Conservation (phyloP, 2,888 invertebrate species). For the Drosophila limbata region DNA sequence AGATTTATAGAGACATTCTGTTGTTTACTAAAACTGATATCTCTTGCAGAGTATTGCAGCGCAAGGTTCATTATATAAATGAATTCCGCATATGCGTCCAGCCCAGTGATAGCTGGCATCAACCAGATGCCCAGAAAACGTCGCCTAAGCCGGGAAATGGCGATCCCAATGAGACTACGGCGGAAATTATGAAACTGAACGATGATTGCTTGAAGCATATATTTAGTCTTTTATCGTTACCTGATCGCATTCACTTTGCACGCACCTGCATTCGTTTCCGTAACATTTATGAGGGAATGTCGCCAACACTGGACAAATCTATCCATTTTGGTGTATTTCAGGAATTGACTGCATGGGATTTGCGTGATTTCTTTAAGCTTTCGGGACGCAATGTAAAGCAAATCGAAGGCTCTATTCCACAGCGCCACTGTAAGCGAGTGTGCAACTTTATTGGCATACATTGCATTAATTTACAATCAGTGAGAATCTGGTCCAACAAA, state of each 20-base stretch:
- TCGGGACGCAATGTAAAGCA: conserved; percentile 38
- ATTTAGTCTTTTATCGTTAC: conserved; percentile 21
- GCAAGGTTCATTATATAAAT: conserved; percentile 29
- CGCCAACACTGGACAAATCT: conserved; percentile 36
- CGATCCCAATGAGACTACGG: not conserved
- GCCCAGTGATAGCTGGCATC: conserved; percentile 67
- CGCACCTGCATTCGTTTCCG: conserved; percentile 64
- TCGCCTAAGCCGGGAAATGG: not conserved
- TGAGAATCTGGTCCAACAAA: conserved; percentile 19
- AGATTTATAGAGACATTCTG: not conserved
- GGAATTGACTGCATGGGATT: conserved; percentile 62
- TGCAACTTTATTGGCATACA: conserved; percentile 30
- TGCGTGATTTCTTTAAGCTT: conserved; percentile 62
- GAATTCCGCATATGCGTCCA: conserved; percentile 33
- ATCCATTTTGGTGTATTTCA: conserved; percentile 27
- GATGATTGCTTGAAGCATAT: conserved; percentile 69
- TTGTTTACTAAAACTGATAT: no score
- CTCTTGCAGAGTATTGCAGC: conserved; percentile 28
- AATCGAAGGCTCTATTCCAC: conserved; percentile 37
- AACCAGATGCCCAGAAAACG: conserved; percentile 46
- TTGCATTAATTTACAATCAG: conserved; percentile 27
- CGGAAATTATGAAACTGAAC: conserved; percentile 51
- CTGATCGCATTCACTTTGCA: conserved; percentile 68
- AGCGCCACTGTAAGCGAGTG: conserved; percentile 23
- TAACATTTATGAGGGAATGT: conserved; percentile 38